These are phyloP conservation scores for Anniella stebbinsi DNA, from an alignment of 2,797 vertebrate species.

Conservation along the genomic window DNA sequence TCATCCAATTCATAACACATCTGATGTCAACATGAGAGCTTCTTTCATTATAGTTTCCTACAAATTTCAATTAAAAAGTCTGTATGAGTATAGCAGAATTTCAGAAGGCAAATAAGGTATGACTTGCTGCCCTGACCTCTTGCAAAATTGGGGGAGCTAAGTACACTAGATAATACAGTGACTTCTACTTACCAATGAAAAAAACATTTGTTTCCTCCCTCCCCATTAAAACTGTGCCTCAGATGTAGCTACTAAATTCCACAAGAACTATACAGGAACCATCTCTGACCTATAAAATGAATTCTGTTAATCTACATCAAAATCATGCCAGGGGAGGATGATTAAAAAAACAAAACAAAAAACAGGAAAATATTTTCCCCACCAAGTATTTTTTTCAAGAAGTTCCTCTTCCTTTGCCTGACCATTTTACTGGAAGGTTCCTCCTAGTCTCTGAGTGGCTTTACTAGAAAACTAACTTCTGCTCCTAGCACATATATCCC, in stretches of 20 bases:
- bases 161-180: background rate
- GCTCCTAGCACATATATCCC: background rate
- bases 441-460: background rate
- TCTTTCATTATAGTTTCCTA: background rate
- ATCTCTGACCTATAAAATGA: background rate
- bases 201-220: too few species aligned
- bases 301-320: background rate
- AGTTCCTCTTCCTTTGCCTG: background rate
- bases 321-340: background rate
- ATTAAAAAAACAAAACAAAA: background rate
- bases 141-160: background rate
- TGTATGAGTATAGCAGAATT: background rate
- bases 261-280: background rate
- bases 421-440: background rate
- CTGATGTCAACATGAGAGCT: background rate
- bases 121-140: background rate
- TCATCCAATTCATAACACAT: background rate
- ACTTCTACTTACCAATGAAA: background rate
- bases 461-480: background rate
- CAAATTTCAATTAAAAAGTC: background rate
- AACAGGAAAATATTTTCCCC: background rate
- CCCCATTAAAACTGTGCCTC: background rate
- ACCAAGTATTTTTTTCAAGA: background rate
- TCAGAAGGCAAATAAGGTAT: background rate
- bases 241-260: background rate